These are phyloP conservation scores for Microtus pennsylvanicus DNA, from an alignment of 2,113 vertebrate genomes.

Conservation along the genomic window DNA sequence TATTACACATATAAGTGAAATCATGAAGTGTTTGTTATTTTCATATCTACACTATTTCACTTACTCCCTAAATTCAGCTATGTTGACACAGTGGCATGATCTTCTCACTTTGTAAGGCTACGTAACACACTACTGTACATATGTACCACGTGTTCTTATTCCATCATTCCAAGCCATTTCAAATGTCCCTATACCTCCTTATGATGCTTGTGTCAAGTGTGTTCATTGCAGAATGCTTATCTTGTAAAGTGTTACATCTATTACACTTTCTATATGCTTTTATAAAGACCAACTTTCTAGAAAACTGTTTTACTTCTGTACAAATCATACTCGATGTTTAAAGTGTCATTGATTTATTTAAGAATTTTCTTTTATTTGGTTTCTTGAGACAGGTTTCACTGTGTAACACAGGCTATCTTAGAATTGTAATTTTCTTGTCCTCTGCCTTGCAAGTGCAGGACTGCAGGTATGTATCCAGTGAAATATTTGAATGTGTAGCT, in stretches of 20 bases:
- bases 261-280: background rate
- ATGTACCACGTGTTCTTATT: background rate
- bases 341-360: slow-evolving; percentile 9
- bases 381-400: background rate
- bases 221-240: background rate
- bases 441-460: background rate
- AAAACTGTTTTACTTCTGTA: background rate
- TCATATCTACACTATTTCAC: background rate
- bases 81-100: background rate
- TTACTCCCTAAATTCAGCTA: background rate
- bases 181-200: background rate
- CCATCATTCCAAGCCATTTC: background rate
- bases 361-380: background rate
- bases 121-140: background rate
- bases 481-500: background rate
- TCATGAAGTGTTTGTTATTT: background rate
- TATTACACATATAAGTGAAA: background rate
- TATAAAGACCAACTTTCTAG: background rate
- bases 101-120: background rate
- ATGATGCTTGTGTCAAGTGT: background rate
- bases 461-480: background rate
- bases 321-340: background rate
- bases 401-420: background rate
- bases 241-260: background rate
- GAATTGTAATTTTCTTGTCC: background rate